Evolutionary conservation across 2,888 invertebrate species (phyloP), one percentile per base, ranked within the genome.

Genomic region (Acanthoscelides obtectus): DNA sequence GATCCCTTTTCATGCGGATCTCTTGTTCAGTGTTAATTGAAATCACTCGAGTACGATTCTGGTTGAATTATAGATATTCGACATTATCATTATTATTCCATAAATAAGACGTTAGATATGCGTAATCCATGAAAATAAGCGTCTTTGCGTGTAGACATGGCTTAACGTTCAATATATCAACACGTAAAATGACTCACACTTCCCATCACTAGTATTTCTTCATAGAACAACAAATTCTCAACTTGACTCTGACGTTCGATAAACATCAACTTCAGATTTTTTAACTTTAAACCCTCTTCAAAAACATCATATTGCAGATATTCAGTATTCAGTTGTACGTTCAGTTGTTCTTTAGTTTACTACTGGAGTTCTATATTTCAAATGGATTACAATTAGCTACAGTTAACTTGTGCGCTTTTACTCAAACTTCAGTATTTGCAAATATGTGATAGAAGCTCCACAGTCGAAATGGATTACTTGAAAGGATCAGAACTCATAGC

Each of bases 401-500:
- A 45, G 17, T 45, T 25, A 12, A 45, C 45, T 45, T 45, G 45
- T 12, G 5, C 45, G 17, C 45, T 45, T 45, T 12, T 12, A 45
- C 17, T 45, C 12, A 45, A 45, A 45, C 45, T 45, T 45, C 45
- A 45, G 45, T 45, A 45, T 45, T 45, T 6, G 12, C 45, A 45
- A 45, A 45, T 45, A 45, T 45, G 45, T 45, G 45, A 45, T 45
- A 45, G 17, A 45, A 12, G 45, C 6, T 45, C 45, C 45, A 45
- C 45, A 68, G 22, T 64, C 22, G 45, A 66, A 70, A 87, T 94
- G 81, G 89, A 92, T 80, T 89, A 91, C 82, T 88, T 95, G 71
- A 92, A 93, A 83, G 91, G 92, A 81, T 93, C 95, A 6, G 85
- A 90, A 74, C 85, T 94, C 77, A 95, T 96, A 22, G 90, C 93